Evolutionary conservation across 1,140 invertebrate genomes (phyloP), one percentile per base, ranked within the genome.

Genomic region (Dufourea novaeangliae): DNA sequence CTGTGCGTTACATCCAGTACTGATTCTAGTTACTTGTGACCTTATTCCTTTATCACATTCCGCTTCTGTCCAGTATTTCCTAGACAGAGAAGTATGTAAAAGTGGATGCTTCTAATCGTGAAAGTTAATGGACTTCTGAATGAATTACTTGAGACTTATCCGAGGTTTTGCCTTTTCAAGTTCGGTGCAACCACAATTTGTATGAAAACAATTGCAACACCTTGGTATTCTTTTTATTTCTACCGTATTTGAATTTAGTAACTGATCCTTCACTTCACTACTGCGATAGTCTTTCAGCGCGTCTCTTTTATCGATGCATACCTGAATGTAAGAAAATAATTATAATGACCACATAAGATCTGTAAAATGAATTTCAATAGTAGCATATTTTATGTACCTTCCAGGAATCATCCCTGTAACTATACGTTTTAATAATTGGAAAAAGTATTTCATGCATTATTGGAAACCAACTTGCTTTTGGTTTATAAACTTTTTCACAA

Each of bases 391-490:
- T 11, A 41, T 41, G 39, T 78, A 84, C 82, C 81, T 84, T 70
- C 50, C 27, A 46, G 12, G 34, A 39, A 59, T 66, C 44, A 50
- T 66, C 50, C n/a, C 22, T 12, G 20, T 25, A 52, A 34, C 20
- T 34, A 20, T 57, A 82, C 12, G 46, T 34, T 17, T 74, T 12
- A 22, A 67, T 34, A 37, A 56, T 44, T 27, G 80, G 82, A 17
- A 84, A 84, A 10, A 83, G 64, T 5, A 83, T 34, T 20, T 70
- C 17, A 14, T 84, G 82, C 20, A 79, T 63, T 29, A 59, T 41
- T 56, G 72, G 67, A 52, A 84, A 84, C 76, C 81, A 84, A n/a
- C 50, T 75, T 8, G n/a, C 66, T 54, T 70, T 74, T 20, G 82
- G 81, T 25, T 34, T 61, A 8, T 84, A 84, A 17, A 74, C 70